Evolutionary conservation across 2,113 vertebrate genomes (phyloP).

Genomic region (Pelmatolapia mariae): DNA sequence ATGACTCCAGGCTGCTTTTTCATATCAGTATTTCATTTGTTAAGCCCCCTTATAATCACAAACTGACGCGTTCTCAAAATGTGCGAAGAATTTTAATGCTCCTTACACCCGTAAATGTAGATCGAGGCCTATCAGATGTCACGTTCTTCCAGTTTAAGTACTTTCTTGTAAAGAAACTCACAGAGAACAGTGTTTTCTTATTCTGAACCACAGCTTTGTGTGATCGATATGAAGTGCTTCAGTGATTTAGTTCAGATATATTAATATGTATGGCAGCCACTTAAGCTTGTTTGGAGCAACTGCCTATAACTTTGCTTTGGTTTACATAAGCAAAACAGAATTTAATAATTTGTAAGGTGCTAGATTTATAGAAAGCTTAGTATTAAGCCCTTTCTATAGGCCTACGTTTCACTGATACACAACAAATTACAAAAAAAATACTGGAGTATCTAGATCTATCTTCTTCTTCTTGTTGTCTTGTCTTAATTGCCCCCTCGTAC

Average conservation of each 20-base stretch:
- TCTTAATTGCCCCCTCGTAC: not conserved
- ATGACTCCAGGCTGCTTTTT: conserved; percentile 26
- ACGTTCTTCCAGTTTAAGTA: not conserved
- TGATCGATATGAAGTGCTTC: not conserved
- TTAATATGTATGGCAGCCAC: not conserved
- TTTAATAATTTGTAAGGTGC: not conserved
- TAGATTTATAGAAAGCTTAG: not conserved
- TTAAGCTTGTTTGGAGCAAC: not conserved
- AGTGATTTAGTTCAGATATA: not conserved
- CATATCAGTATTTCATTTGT: conserved; percentile 28
- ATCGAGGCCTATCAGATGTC: not conserved
- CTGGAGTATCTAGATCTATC: not conserved
- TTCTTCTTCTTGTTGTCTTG: not conserved
- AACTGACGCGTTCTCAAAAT: not conserved
- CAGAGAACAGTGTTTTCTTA: not conserved
- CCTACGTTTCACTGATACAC: not conserved
- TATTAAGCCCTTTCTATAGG: not conserved
- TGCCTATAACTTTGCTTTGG: not conserved
- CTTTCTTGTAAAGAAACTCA: not conserved
- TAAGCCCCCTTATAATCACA: conserved; percentile 16
- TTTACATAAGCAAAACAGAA: not conserved
- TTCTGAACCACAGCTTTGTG: not conserved
- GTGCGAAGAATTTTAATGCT: not conserved
- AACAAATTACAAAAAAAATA: not conserved
- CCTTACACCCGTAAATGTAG: not conserved